Evolutionary conservation across 2,797 vertebrate species (phyloP), one percentile per base, ranked within the genome.

Genomic region (Pangasius macronema): DNA sequence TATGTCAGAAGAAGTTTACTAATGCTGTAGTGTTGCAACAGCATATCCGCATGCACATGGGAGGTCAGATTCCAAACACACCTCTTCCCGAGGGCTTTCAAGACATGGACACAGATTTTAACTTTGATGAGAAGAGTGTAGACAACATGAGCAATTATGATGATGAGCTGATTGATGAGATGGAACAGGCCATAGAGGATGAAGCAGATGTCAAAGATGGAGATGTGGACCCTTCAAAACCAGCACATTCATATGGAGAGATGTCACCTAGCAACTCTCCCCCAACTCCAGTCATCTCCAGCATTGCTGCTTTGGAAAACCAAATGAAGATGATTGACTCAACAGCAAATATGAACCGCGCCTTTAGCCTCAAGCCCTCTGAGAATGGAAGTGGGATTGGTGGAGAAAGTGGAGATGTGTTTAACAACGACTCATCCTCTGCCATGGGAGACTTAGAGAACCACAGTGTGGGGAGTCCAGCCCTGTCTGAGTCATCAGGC

Each of bases 1-100:
- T 99, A 93, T 99, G 99, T 95, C 99, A 99, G 94, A 99, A 99
- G 94, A 99, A 99, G 96, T 99, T 99, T 95, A 99, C 99, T 39
- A 99, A 99, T 0, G 99, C 99, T 0, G 98, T 99, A 83, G 99
- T 99, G 85, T 95, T 99, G 83, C 99, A 99, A 92, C 99, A 99
- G 94, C 99, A 99, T 92, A 99, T 99, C 91, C 98, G 98, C 85
- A 99, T 99, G 99, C 99, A 99, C 93, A 99, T 99, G 99, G 99
- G 99, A 0, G 99, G 99, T 0, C 99, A 99, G 92, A 99, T 99
- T 92, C 97, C 99, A 55, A 99, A 99, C 94, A 99, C 98, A 0
- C 98, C 97, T 0, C 93, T 98, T 89, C 97, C 98, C 0, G 98
- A 99, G 86, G 97, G 95, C 92, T 96, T 98, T 92, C 98, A 97